Evolutionary conservation across 2,888 invertebrate genomes (phyloP), one percentile per base, ranked within the genome.

Genomic region (Rotaria magnacalcarata): DNA sequence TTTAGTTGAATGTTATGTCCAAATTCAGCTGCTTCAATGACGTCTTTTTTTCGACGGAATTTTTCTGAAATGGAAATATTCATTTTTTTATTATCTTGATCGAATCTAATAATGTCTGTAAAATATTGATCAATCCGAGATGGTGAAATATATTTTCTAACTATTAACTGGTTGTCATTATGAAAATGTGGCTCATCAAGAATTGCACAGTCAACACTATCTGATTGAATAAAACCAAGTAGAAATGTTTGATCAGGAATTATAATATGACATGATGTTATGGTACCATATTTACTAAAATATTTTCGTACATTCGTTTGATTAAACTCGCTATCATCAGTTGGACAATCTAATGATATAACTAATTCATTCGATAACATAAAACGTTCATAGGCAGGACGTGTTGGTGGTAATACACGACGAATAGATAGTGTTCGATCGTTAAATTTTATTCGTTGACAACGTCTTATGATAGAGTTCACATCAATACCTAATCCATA

Each of bases 321-420:
- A 47, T 80, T 80, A 47, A 47, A 80, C n/a, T 80, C 6, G n/a
- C 47, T 7, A 80, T 80, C 80, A 80, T 24, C 24, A 24, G n/a
- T 47, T 1, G n/a, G 6, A 80, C 10, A 19, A 47, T 41, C 5
- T n/a, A 80, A 80, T n/a, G 80, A 43, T 19, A 80, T 10, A 43
- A 80, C 24, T n/a, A 80, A 47, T 47, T 80, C 47, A n/a, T 80
- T 47, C 10, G 80, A 80, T 80, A 47, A 24, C 24, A 43, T 43
- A n/a, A 80, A 80, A n/a, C 80, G 80, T 80, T 80, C 80, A 47
- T 34, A 80, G 34, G 43, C 80, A 14, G 80, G 80, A 47, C 80
- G 43, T 41, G 8, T n/a, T 8, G 1, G 0, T 47, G 80, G 80
- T 47, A 80, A 80, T n/a, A 24, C 47, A 47, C 80, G 80, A 34